Conservation (phyloP, 2,113 vertebrate species). For the Megatriorchis doriae region DNA sequence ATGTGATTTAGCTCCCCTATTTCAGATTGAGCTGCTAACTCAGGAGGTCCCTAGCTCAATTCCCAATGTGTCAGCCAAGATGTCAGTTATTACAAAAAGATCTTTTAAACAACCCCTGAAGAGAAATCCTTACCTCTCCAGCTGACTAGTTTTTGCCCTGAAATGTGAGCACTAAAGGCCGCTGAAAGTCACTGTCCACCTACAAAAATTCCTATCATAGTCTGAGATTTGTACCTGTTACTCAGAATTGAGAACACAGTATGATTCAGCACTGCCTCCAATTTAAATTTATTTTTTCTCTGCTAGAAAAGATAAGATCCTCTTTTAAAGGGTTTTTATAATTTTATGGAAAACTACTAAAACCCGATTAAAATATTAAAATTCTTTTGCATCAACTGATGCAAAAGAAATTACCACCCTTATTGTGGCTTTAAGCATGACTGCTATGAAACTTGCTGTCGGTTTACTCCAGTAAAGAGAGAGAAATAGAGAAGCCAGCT, state of each 20-base stretch:
- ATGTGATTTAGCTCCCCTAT: not conserved
- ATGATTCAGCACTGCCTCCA: not conserved
- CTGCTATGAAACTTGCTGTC: not conserved
- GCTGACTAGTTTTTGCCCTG: not conserved
- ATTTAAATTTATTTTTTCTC: not conserved
- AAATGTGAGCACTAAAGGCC: not conserved
- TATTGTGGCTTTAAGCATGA: not conserved
- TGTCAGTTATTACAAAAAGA: not conserved
- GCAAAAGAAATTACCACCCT: not conserved
- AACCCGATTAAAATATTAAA: not conserved
- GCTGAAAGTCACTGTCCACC: not conserved
- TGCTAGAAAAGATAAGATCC: not conserved
- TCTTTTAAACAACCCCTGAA: not conserved
- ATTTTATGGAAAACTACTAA: not conserved
- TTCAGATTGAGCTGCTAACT: not conserved
- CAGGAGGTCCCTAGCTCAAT: not conserved
- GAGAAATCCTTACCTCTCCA: not conserved
- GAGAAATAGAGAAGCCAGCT: not conserved
- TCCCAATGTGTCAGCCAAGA: not conserved
- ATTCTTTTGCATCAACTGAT: not conserved
- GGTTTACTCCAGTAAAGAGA: not conserved
- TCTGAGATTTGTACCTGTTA: not conserved
- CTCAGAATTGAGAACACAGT: not conserved
- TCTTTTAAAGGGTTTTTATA: not conserved
- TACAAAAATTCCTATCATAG: not conserved